Evolutionary conservation across 2,888 invertebrate genomes (phyloP).

Genomic region (Caenorhabditis sulstoni): DNA sequence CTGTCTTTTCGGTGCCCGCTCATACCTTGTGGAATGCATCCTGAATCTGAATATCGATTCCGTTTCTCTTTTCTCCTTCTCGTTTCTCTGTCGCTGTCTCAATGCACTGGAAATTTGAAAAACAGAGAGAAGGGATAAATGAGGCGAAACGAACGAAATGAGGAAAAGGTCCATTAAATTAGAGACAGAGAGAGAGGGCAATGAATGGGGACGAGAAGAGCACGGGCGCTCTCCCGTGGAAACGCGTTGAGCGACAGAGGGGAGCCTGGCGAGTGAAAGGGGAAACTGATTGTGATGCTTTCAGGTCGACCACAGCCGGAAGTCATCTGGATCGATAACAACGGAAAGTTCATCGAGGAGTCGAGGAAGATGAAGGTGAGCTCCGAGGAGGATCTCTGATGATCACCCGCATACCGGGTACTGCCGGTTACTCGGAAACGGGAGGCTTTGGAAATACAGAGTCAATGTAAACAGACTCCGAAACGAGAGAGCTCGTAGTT

Average conservation of each 20-base stretch:
- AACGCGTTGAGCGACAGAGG: constrained; percentile 6
- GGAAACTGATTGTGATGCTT: constrained; percentile 17
- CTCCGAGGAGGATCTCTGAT: not conserved
- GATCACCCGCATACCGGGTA: not conserved
- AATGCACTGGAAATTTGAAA: constrained; percentile 17
- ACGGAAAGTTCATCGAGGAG: constrained; percentile 68
- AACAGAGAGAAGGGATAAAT: constrained; percentile 2
- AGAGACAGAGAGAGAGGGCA: constrained; percentile 11
- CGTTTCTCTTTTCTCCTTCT: too few relatives aligned
- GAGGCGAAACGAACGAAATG: constrained; percentile 10
- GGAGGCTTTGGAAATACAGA: too few relatives aligned
- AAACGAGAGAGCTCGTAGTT: too few relatives aligned
- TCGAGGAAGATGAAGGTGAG: constrained; percentile 70
- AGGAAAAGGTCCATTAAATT: constrained; percentile 40
- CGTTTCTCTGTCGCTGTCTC: constrained; percentile 10
- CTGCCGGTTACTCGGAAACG: too few relatives aligned
- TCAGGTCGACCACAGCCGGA: constrained; percentile 70
- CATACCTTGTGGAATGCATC: constrained; percentile 52
- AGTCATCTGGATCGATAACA: constrained; percentile 71
- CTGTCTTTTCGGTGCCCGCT: constrained; percentile 1
- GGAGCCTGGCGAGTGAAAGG: too few relatives aligned
- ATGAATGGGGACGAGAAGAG: constrained; percentile 25
- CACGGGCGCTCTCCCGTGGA: constrained; percentile 11
- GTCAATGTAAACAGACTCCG: too few relatives aligned
- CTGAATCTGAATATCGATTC: not conserved